These are phyloP conservation scores for Panorpa germanica DNA, from an alignment of 2,888 invertebrate genomes.

Conservation along the genomic window DNA sequence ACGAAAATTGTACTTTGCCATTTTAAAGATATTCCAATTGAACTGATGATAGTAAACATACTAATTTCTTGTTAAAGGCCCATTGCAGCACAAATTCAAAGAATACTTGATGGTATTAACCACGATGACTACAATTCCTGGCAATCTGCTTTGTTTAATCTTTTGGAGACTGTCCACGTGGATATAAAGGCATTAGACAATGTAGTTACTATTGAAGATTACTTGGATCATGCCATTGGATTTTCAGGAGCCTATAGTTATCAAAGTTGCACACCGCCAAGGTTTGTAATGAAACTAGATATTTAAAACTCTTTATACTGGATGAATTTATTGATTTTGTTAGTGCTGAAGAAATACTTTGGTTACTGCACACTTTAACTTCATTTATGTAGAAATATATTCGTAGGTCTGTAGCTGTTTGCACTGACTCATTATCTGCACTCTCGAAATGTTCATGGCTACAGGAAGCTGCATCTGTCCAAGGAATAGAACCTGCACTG, in stretches of 20 bases:
- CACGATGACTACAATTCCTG: slow-evolving; percentile 25
- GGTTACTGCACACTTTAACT: not conserved
- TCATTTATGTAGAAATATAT: not conserved
- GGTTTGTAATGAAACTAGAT: slow-evolving; percentile 23
- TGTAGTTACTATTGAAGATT: slow-evolving; percentile 42
- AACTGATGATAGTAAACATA: not conserved
- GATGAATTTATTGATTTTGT: slow-evolving; percentile 1
- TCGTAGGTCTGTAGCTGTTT: slow-evolving; percentile 34
- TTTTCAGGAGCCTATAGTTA: slow-evolving; percentile 48
- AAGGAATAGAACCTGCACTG: slow-evolving; percentile 60
- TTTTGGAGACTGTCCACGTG: slow-evolving; percentile 38
- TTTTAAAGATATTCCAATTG: not conserved
- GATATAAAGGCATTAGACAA: slow-evolving; percentile 33
- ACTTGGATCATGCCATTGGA: slow-evolving; percentile 38
- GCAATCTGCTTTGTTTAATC: slow-evolving; percentile 36
- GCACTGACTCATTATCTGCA: slow-evolving; percentile 48
- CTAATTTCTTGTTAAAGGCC: not conserved
- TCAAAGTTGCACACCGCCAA: slow-evolving; percentile 45
- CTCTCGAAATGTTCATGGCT: slow-evolving; percentile 64
- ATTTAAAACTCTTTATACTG: slow-evolving; percentile 1
- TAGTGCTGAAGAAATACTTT: slow-evolving; percentile 3
- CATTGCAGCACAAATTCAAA: slow-evolving; percentile 28
- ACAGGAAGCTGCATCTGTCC: slow-evolving; percentile 50
- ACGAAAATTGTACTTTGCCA: slow-evolving; percentile 1
- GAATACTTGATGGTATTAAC: slow-evolving; percentile 25